Evolutionary conservation across 2,113 vertebrate genomes (phyloP), one percentile per base, ranked within the genome.

Genomic region (Gallinago paraguaiae): DNA sequence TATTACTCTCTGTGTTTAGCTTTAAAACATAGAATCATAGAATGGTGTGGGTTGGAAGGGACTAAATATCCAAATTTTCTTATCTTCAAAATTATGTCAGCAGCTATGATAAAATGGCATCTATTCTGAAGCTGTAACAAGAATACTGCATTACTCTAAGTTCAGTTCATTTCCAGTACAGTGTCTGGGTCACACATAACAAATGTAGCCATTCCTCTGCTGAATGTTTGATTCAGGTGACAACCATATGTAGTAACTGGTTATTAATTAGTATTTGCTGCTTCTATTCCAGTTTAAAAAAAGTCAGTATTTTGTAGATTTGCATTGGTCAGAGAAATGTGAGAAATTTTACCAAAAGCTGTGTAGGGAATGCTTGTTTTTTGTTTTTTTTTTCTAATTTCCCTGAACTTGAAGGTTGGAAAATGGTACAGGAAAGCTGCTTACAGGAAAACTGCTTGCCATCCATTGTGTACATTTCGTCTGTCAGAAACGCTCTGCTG

Each of bases 31-130:
- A 70, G n/a, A n/a, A n/a, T n/a, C n/a, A n/a, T n/a, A n/a, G n/a
- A n/a, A n/a, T n/a, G n/a, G n/a, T n/a, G n/a, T n/a, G n/a, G n/a
- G n/a, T n/a, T n/a, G n/a, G n/a, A n/a, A 63, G 3, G 41, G 46
- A 30, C 65, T 94, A 94, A 92, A 95, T 95, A 91, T 96, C 76
- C 33, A 81, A 96, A 95, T 96, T 95, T 88, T 92, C 95, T 97
- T 97, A 97, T 93, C 94, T 88, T 89, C 65, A 88, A 90, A 96
- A 96, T 78, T 95, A 83, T 95, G 91, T 94, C 94, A 95, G 91
- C 70, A 93, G 95, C 89, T 90, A 77, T 94, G 93, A 94, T 88
- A 96, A 96, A 95, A 86, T 88, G 95, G 68, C 97, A 95, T 91
- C 84, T 97, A 91, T 76, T 96, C 89, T 45, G 79, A 46, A 60